These are phyloP conservation scores for Ptychadena robeensis DNA, from an alignment of 2,797 vertebrate species.

Conservation along the genomic window DNA sequence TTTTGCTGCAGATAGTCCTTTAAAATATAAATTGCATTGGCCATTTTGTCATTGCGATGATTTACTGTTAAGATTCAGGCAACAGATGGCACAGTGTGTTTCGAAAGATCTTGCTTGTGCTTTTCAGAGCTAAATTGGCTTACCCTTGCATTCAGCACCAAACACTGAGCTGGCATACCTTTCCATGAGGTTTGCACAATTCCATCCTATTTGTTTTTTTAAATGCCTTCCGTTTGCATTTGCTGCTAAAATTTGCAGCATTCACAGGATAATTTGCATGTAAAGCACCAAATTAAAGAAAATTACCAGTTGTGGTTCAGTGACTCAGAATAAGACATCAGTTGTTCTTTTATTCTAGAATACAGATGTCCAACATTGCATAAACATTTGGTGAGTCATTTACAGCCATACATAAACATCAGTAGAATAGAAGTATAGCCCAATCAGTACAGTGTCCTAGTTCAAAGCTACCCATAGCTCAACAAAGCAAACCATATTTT, in stretches of 20 bases:
- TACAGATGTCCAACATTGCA: constrained; percentile 51
- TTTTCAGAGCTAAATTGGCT: constrained; percentile 28
- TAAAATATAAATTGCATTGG: background rate
- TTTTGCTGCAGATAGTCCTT: background rate
- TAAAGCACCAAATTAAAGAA: constrained; percentile 55
- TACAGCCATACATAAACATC: constrained; percentile 18
- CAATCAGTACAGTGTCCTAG: constrained; percentile 14
- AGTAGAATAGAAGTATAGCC: constrained; percentile 34
- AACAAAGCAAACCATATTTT: background rate
- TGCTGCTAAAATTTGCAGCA: constrained; percentile 40
- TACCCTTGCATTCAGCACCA: constrained; percentile 20
- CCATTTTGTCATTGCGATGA: background rate
- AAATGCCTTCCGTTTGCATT: constrained; percentile 34
- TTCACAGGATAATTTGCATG: constrained; percentile 52
- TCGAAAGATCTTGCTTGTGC: constrained; percentile 15
- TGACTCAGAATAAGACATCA: constrained; percentile 51
- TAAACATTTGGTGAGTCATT: constrained; percentile 49
- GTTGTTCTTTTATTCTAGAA: constrained; percentile 40
- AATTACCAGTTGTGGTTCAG: constrained; percentile 53
- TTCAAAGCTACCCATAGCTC: background rate
- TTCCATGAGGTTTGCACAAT: constrained; percentile 47
- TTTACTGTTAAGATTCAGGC: background rate
- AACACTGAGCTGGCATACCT: constrained; percentile 44
- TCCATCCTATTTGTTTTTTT: constrained; percentile 36
- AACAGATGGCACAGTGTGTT: constrained; percentile 39